Evolutionary conservation across 2,888 invertebrate genomes (phyloP), one percentile per base, ranked within the genome.

Genomic region (Ectemnius lituratus): DNA sequence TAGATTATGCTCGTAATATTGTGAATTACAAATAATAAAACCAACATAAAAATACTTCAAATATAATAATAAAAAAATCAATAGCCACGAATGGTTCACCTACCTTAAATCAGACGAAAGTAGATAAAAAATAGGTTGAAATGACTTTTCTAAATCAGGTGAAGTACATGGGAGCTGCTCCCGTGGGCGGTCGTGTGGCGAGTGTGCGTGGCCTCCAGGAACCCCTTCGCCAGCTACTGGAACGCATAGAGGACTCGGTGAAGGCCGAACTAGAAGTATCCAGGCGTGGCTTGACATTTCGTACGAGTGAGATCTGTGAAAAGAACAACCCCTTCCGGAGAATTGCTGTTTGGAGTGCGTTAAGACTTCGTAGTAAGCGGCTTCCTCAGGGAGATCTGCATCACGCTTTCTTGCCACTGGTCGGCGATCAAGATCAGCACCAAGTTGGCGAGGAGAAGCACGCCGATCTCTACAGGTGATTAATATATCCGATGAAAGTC

Each of bases 281-380:
- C 0, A 79, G 90, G 4, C 88, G 89, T 1, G 91, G 91, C 0
- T 70, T 91, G 58, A 89, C 89, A 4, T 90, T 89, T 63, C 88
- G 90, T 47, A 88, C 88, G 0, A 73, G 84, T 13, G 90, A 89
- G 8, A 72, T 79, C 0, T 84, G 81, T 63, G 89, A 91, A 73
- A 91, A 92, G 67, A 91, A 95, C 66, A 97, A 97, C 87, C 96
- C 97, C 1, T 97, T 97, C 87, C 96, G 97, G 20, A 96, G 97
- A 60, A 97, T 97, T 90, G 97, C 97, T 1, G 97, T 97, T 1
- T 97, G 97, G 97, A 97, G 97, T 18, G 97, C 97, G 0, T 95
- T 97, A 1, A 96, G 97, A 90, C 96, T 97, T 2, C 87, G 88
- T 14, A 81, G 83, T 4, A 86, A 83, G 56, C 78, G 69, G 49